Evolutionary conservation across 2,113 vertebrate species (phyloP).

Genomic region (Sturnus vulgaris): DNA sequence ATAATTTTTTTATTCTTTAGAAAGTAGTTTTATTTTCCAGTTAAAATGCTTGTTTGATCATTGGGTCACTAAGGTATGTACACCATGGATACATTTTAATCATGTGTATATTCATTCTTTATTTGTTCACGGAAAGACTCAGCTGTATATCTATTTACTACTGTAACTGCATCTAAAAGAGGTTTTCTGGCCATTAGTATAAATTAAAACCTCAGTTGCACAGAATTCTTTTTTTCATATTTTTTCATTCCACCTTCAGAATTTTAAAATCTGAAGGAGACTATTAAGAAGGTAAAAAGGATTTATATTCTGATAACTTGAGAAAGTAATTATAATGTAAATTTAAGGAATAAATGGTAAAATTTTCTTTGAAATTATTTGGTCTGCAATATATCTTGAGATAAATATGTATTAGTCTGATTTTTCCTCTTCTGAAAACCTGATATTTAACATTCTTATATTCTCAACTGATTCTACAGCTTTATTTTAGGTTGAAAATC

Average conservation of each 20-base stretch:
- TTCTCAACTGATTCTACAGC: not conserved
- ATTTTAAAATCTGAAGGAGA: not conserved
- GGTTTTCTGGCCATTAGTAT: not conserved
- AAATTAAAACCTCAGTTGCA: not conserved
- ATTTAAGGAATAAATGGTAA: not conserved
- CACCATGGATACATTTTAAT: not conserved
- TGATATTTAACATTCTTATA: not conserved
- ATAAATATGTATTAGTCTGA: not conserved
- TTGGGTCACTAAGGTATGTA: not conserved
- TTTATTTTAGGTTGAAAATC: conserved; percentile 10
- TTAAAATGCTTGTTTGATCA: not conserved
- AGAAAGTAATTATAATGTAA: not conserved
- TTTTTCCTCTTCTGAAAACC: not conserved
- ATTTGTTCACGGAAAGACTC: not conserved
- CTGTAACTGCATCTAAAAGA: not conserved
- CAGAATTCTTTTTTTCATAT: not conserved
- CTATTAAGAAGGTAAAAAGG: accelerated
- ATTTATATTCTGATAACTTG: not conserved
- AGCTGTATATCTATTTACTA: not conserved
- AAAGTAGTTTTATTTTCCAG: not conserved
- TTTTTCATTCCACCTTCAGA: not conserved
- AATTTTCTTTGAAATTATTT: not conserved
- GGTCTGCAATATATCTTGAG: not conserved
- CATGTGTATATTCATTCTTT: not conserved
- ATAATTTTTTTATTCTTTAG: not conserved